These are phyloP conservation scores for Diarsia mendica DNA, from an alignment of 2,888 invertebrate species.

Conservation along the genomic window DNA sequence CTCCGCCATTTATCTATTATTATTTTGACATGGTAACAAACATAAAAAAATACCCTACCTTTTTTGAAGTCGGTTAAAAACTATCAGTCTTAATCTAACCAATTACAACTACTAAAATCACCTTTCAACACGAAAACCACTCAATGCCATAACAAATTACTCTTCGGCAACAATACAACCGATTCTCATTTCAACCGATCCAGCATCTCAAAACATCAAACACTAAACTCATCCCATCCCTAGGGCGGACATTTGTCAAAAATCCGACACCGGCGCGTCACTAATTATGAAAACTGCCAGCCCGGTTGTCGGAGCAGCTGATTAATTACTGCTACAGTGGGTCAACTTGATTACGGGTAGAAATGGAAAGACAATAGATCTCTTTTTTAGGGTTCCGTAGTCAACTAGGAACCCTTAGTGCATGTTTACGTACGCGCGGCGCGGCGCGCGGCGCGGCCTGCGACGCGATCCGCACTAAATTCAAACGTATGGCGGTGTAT, in stretches of 20 bases:
- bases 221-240: constrained; percentile 37
- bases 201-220: constrained; percentile 25
- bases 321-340: constrained; percentile 64
- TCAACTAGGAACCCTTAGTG: too few relatives aligned
- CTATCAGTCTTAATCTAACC: neutral
- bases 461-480: too few relatives aligned
- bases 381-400: too few relatives aligned
- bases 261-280: constrained; percentile 60
- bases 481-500: too few relatives aligned
- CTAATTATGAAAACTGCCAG: constrained; percentile 68
- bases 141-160: constrained; percentile 21
- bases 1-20: too few relatives aligned
- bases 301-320: constrained; percentile 56
- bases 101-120: neutral
- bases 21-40: too few relatives aligned
- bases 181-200: neutral
- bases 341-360: constrained; percentile 54
- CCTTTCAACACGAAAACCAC: neutral
- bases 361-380: constrained; percentile 34
- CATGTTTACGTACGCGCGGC: too few relatives aligned
- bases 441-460: too few relatives aligned
- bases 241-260: constrained; percentile 64
- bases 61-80: too few relatives aligned
- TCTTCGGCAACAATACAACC: constrained; percentile 4
- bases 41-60: too few relatives aligned